These are phyloP conservation scores for Hypercompe scribonia DNA, from an alignment of 2,888 invertebrate species.

Conservation along the genomic window DNA sequence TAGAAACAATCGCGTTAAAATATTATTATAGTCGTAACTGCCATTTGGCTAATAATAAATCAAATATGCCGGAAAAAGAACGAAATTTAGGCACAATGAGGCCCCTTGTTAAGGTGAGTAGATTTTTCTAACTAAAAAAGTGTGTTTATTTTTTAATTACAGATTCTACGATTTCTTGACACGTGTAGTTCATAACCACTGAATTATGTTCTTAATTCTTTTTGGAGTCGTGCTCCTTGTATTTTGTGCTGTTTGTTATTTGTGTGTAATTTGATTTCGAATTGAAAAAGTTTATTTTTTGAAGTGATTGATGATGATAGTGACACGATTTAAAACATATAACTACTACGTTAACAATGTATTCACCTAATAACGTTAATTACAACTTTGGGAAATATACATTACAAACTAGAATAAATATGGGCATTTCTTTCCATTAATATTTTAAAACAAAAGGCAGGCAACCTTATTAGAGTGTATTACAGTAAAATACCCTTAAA, in stretches of 20 bases:
- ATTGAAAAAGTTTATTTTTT: no score
- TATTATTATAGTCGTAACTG: not conserved
- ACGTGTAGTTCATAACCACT: not conserved
- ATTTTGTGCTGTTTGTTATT: not conserved
- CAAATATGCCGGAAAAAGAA: constrained; percentile 72
- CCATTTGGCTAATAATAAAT: not conserved
- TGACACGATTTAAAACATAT: no score
- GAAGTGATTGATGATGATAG: not conserved
- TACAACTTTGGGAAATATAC: no score
- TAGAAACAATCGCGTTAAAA: constrained; percentile 24
- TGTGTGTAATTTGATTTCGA: no score
- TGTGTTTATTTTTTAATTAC: no score
- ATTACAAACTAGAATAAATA: no score
- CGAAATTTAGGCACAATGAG: constrained; percentile 79
- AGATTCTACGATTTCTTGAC: not conserved
- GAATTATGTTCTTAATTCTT: not conserved
- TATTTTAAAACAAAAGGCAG: no score
- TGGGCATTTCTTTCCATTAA: no score
- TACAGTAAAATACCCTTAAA: no score
- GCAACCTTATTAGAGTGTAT: no score
- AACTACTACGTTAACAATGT: no score
- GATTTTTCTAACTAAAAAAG: not conserved
- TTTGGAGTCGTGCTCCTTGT: not conserved
- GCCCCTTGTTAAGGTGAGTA: constrained; percentile 80
- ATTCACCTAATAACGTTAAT: no score